Evolutionary conservation across 2,113 vertebrate species (phyloP).

Genomic region (Paralichthys olivaceus): DNA sequence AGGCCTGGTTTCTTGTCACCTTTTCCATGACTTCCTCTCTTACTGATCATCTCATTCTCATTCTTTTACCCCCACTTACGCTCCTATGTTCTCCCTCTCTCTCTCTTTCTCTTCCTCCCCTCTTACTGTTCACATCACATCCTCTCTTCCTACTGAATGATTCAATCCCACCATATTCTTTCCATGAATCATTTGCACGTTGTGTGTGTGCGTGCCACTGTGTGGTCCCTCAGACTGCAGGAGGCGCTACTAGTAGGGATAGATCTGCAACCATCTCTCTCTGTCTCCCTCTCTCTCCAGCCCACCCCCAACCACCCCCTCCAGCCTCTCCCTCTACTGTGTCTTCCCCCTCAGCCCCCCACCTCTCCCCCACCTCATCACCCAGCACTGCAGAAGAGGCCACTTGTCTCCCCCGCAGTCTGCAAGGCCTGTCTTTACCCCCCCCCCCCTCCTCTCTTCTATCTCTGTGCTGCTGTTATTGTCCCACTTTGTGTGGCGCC

Average conservation of each 20-base stretch:
- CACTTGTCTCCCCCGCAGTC: constrained; percentile 55
- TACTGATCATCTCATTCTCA: no score
- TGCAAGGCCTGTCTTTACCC: constrained; percentile 40
- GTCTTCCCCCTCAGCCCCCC: background rate
- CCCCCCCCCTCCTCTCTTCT: background rate
- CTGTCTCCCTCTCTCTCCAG: background rate
- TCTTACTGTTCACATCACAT: no score
- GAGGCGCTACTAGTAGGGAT: constrained; percentile 41
- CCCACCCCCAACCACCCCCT: background rate
- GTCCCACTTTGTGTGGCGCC: constrained; percentile 42
- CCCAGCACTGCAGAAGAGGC: constrained; percentile 59
- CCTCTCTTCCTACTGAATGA: no score
- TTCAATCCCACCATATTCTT: no score
- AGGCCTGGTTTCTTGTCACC: no score
- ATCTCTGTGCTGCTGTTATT: constrained; percentile 23
- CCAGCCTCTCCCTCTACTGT: background rate
- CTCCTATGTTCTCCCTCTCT: no score
- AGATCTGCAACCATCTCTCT: constrained; percentile 9
- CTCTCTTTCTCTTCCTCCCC: no score
- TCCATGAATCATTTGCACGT: no score
- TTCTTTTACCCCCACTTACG: no score
- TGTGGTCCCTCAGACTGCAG: constrained; percentile 37
- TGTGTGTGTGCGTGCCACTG: constrained; percentile 11
- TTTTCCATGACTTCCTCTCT: no score
- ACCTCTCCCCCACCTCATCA: constrained; percentile 14